Conservation (phyloP, 2,888 invertebrate genomes). For the Apotomis betuletana region DNA sequence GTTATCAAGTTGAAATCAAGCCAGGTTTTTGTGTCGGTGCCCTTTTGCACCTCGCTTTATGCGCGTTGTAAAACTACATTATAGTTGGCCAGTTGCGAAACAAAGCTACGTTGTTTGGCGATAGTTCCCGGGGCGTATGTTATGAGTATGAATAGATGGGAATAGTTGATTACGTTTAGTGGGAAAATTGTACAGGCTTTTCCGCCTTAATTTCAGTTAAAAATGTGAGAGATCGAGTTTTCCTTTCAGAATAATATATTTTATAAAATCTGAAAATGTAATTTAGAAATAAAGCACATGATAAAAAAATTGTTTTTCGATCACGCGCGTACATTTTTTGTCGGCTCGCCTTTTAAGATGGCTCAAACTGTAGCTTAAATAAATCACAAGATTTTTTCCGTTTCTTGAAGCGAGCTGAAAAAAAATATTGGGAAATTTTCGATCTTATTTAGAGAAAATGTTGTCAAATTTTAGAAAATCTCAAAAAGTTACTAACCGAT, state of each 20-base stretch:
- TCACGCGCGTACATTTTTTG: no score
- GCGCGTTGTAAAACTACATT: constrained; percentile 49
- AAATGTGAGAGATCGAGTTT: neutral
- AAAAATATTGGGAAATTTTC: no score
- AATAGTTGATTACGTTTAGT: constrained; percentile 13
- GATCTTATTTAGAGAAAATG: no score
- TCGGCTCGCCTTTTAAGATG: no score
- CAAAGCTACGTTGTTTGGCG: constrained; percentile 25
- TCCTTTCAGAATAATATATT: neutral
- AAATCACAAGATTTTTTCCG: no score
- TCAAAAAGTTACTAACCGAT: no score
- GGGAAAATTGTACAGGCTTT: neutral
- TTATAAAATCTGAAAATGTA: no score
- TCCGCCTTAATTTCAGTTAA: neutral
- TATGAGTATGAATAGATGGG: constrained; percentile 28
- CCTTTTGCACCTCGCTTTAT: constrained; percentile 53
- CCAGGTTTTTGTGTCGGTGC: constrained; percentile 68
- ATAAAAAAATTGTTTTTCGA: no score
- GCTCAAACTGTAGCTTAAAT: no score
- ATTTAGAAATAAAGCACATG: no score
- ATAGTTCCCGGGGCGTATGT: constrained; percentile 9
- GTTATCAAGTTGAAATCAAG: constrained; percentile 73
- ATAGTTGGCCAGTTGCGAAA: constrained; percentile 49
- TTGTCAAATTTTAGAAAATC: no score
- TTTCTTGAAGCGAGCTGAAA: no score